A percentile compares a stretch with the other conserved stretches of the same genome.
Conservation (phyloP, 2,113 vertebrate species). For the Scolopax mira region DNA sequence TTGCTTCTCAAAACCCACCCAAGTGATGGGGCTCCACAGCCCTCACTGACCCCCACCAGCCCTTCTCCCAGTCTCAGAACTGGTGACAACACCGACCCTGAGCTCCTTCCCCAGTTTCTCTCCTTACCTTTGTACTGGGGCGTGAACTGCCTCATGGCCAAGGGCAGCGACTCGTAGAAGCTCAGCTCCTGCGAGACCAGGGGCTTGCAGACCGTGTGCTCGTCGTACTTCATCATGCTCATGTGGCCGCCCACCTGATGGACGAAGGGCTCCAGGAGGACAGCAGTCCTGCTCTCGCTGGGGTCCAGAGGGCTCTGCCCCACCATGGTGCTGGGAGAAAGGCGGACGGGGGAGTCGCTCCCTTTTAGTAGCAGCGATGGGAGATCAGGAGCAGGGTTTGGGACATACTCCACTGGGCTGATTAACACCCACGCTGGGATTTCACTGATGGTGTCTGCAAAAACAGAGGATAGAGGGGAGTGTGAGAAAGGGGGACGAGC, state of each 20-base stretch:
- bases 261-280: conserved; percentile 76
- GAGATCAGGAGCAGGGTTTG: rapidly evolving
- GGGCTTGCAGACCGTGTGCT: conserved; percentile 78
- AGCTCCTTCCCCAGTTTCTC: background rate
- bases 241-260: conserved; percentile 80
- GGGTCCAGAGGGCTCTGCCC: conserved; percentile 48
- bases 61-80: background rate
- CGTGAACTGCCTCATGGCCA: conserved; percentile 76
- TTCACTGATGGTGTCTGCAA: background rate
- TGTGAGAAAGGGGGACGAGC: background rate
- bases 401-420: rapidly evolving
- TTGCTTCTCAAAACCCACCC: too few relatives aligned
- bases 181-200: conserved; percentile 72
- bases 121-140: conserved; percentile 79
- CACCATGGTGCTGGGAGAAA: conserved; percentile 55
- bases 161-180: conserved; percentile 77
- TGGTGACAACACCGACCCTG: rapidly evolving
- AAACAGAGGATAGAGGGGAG: background rate
- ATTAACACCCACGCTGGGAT: rapidly evolving
- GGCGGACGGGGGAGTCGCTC: rapidly evolving
- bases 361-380: rapidly evolving
- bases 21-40: background rate
- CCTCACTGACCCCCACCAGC: background rate
- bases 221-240: conserved; percentile 76
- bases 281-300: background rate